Base-by-base conservation (phyloP, 2,113 vertebrate species). In the Epinephelus fuscoguttatus region DNA sequence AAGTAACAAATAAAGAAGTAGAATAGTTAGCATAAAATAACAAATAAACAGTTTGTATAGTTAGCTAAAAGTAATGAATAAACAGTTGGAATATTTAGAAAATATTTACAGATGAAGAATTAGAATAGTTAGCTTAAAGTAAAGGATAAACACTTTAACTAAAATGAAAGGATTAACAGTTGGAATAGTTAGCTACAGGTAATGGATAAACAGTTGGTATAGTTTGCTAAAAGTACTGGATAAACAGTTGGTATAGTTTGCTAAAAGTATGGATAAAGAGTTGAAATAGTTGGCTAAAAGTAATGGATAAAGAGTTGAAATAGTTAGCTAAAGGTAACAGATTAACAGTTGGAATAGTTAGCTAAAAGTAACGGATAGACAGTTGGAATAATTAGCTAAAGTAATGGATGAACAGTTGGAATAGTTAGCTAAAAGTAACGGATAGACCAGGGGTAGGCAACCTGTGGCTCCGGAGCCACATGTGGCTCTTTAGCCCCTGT, bases 231-330 rank as follows among this genome's bases (percentile, higher is more conserved):
- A 59, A 59, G 10, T 25, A 42, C 23, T 1, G 3, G n/a, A 49
- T 40, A 40, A 23, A 42, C 47, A 1, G 18, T 42, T 11, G 6
- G 40, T 12, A 42, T 45, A 1, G 2, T 33, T 30, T 0, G 23
- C 18, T n/a, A 5, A 33, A 6, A 23, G 3, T 60, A 17, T 8
- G 6, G 33, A 17, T 57, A 18, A 57, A 42, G 6, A 27, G 17
- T 50, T 42, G 8, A 0, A 1, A 53, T 53, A 6, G 8, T 27
- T 27, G 4, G 27, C 27, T 27, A 27, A 30, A 30, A 30, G 30
- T 30, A 30, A 30, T 0, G 0, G 4, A 30, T 30, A 4, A 4
- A 30, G 0, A 4, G 4, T 3, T 30, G 4, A 1, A 30, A 30
- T 30, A 30, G 30, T 30, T 30, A 30, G 30, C 30, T 30, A 30